Base-by-base conservation (phyloP, 2,888 invertebrate genomes). In the Globia sparganii region DNA sequence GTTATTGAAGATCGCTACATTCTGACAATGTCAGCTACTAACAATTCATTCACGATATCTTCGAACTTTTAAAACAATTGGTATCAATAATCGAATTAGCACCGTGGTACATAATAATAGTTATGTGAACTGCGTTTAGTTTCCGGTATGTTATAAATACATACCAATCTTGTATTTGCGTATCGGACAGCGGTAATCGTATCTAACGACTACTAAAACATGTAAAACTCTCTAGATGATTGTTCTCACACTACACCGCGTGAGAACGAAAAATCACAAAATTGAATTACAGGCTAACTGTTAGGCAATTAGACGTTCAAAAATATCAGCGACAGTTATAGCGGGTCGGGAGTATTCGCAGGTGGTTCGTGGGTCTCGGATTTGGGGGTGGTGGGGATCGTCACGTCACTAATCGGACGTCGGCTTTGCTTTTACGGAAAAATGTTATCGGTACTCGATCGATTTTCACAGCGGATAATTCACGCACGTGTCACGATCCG, bases 401-500 rank as follows among this genome's bases (percentile, higher is more conserved):
- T 88, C 88, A 89, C 88, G 92, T 88, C 84, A 82, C 85, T 94
- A 95, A 96, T 96, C 96, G 96, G 96, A 86, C 95, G 93, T 90
- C 92, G 94, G 92, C 95, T 93, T 87, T 72, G 87, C 91, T 91
- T 93, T 93, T 93, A 94, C 92, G 93, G 94, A 93, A 94, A 94
- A 96, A 92, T 93, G 88, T 90, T 88, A 84, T 90, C 91, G 91
- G 91, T 92, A 89, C 87, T 88, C 88, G 95, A 95, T 96, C 94
- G 94, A 96, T 96, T 96, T 95, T 91, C 96, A 96, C 95, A 96
- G 95, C 94, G 91, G 92, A 95, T 96, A 95, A 94, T 91, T 91
- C 95, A 96, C 96, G 96, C 96, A 95, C 96, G 96, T 95, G 96
- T 93, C 92, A 83, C 80, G 84, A 84, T 86, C 88, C 86, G 91